These are phyloP conservation scores for Physocephala rufipes DNA, from an alignment of 2,888 invertebrate species.

Conservation along the genomic window DNA sequence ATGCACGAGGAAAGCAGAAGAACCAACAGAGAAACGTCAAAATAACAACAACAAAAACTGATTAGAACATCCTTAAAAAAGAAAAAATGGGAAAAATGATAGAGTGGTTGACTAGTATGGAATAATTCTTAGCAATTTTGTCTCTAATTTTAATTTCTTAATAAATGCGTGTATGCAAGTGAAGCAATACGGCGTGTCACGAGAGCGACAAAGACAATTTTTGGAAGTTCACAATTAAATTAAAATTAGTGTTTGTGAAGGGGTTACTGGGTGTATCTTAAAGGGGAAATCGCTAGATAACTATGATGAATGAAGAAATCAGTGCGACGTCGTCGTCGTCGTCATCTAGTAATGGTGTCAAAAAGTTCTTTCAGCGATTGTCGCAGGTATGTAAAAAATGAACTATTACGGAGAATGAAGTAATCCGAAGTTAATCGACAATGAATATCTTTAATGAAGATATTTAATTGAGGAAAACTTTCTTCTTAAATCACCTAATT, in stretches of 20 bases:
- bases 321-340: conserved; percentile 56
- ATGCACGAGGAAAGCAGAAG: background rate
- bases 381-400: conserved; percentile 59
- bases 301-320: conserved; percentile 65
- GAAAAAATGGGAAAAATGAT: background rate
- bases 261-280: background rate
- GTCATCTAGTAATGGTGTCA: conserved; percentile 58
- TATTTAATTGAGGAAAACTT: too few species aligned
- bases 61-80: background rate
- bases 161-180: background rate
- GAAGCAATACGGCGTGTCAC: conserved; percentile 22
- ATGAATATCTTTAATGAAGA: background rate
- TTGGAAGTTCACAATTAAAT: background rate
- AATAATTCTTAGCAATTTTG: conserved; percentile 2
- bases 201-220: background rate
- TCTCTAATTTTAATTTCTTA: conserved; percentile 6
- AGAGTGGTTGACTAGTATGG: background rate
- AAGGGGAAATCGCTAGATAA: conserved; percentile 20
- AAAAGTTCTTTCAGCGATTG: conserved; percentile 62
- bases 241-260: background rate
- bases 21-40: background rate
- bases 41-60: background rate
- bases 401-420: too few species aligned
- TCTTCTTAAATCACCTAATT: background rate
- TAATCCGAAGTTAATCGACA: too few species aligned